Base-by-base conservation (phyloP, 2,888 invertebrate genomes). In the Dorcus hopei region DNA sequence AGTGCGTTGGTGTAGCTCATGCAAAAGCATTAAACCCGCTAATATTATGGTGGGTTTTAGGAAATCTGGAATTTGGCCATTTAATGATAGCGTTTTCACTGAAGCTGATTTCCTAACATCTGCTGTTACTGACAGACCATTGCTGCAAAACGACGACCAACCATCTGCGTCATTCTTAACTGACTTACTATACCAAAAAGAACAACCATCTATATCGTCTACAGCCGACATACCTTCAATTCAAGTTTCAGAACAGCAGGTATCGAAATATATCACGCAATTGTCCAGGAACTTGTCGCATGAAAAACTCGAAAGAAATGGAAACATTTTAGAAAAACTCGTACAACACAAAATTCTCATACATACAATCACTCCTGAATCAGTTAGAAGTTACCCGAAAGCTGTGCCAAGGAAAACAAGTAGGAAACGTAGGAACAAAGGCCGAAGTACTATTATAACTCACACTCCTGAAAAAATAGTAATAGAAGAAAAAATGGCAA, bases 31-130 rank as follows among this genome's bases (percentile, higher is more conserved):
- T 66, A 39, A 64, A n/a, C 65, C 63, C 19, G 41, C 8, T 7
- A 66, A 65, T 52, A 63, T 66, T 50, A 61, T 47, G 19, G 41
- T 54, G 33, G 61, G 61, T 8, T 67, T 68, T 57, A 57, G 43
- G 53, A 58, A 57, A 56, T 38, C 59, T 9, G 63, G 64, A 49
- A 68, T 66, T 40, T 57, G 23, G 49, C 65, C 65, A 2, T 68
- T 60, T 51, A 62, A 68, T 54, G 39, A 16, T 23, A 33, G 61
- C 33, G 50, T 68, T 42, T 68, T 68, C 42, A 64, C 57, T 3
- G 62, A 61, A n/a, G 56, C 33, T 40, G 64, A 67, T 55, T 66
- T 62, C 53, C 39, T 63, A 47, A 52, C 58, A 26, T 54, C 53
- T 47, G 40, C 47, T 14, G 57, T 65, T 14, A 65, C 66, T 40